A percentile compares a stretch with the other conserved stretches of the same genome.
Evolutionary conservation across 2,888 invertebrate genomes (phyloP).

Genomic region (Criorhina ranunculi): DNA sequence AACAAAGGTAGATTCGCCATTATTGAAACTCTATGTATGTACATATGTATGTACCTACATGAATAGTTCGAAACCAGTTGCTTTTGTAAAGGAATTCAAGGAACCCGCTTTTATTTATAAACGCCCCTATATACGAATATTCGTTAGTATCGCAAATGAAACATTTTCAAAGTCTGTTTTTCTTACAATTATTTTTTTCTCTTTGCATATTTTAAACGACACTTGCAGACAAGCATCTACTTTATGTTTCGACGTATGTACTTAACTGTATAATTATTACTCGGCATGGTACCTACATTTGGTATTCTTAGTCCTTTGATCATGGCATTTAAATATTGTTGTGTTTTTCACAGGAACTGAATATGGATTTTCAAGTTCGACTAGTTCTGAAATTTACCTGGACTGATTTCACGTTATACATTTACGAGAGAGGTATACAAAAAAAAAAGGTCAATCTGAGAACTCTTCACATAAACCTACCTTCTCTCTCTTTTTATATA

Average conservation of each 20-base stretch:
- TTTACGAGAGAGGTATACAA: conserved; percentile 39
- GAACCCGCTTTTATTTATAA: too few species aligned
- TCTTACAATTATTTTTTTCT: conserved; percentile 21
- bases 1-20: too few species aligned
- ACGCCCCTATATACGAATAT: neutral
- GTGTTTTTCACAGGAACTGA: conserved; percentile 42
- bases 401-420: conserved; percentile 38
- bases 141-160: neutral
- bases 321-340: conserved; percentile 26
- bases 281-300: conserved; percentile 23
- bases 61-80: too few species aligned
- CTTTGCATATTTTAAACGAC: conserved; percentile 33
- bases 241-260: conserved; percentile 7
- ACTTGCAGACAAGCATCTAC: too few species aligned
- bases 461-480: conserved; percentile 28
- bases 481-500: conserved; percentile 40
- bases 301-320: conserved; percentile 21
- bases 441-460: conserved; percentile 27
- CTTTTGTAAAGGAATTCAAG: too few species aligned
- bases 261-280: conserved; percentile 4
- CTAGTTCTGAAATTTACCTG: conserved; percentile 32
- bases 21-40: too few species aligned
- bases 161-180: neutral
- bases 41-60: too few species aligned
- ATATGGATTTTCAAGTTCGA: conserved; percentile 43